Percentiles rank a stretch among this genome's conserved stretches.
phyloP scores from a whole-genome alignment of 2,113 vertebrate species.

The Phyllopteryx taeniolatus region DNA sequence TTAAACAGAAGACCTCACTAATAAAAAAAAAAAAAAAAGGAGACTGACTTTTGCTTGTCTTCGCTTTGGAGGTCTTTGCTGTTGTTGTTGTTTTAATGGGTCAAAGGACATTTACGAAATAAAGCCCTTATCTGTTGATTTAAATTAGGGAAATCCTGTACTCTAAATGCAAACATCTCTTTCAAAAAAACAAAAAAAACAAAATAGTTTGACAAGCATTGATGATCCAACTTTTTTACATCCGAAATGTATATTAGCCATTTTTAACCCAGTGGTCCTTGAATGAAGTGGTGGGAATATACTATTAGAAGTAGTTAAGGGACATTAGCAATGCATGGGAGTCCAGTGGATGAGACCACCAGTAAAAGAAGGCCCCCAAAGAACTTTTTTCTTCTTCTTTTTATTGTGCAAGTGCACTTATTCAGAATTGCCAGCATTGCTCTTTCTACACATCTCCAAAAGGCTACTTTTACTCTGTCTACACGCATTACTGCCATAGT shows the following conservation, averaged over 20 bases:
- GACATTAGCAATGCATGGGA: constrained; percentile 62
- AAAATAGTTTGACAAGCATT: neutral
- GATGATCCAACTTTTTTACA: neutral
- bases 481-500: constrained; percentile 75
- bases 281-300: constrained; percentile 19
- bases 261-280: neutral
- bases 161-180: too few species aligned
- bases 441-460: constrained; percentile 72
- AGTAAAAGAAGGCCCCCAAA: constrained; percentile 66
- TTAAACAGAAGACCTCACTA: neutral
- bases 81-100: too few species aligned
- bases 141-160: too few species aligned
- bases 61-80: too few species aligned
- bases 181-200: neutral
- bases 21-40: neutral
- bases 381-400: constrained; percentile 47
- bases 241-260: neutral
- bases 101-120: too few species aligned
- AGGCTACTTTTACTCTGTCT: constrained; percentile 78
- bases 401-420: constrained; percentile 59
- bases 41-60: too few species aligned
- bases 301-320: constrained; percentile 41
- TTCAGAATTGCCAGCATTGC: constrained; percentile 68
- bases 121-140: too few species aligned
- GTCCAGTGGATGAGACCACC: constrained; percentile 50